Evolutionary conservation across 2,888 invertebrate species (phyloP).

Genomic region (Pyrrhia umbra): DNA sequence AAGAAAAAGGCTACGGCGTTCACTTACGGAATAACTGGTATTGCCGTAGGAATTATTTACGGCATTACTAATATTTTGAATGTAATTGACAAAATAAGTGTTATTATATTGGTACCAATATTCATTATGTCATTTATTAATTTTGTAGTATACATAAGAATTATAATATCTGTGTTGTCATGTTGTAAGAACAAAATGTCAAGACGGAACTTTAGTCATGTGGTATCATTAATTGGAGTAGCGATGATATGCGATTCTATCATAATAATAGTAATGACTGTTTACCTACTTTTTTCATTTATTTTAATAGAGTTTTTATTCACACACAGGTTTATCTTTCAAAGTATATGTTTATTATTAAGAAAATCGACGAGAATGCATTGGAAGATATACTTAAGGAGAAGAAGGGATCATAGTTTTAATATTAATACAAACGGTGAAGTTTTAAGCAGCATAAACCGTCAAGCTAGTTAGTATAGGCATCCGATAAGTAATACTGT

Average conservation of each 20-base stretch:
- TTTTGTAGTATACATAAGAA: constrained; percentile 39
- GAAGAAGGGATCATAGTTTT: neutral
- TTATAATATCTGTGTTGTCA: constrained; percentile 38
- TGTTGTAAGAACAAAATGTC: constrained; percentile 41
- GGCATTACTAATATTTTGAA: neutral
- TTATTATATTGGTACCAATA: neutral
- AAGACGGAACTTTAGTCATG: constrained; percentile 30
- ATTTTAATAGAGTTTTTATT: constrained; percentile 5
- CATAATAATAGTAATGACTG: constrained; percentile 18
- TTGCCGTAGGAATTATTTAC: constrained; percentile 4
- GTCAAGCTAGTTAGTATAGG: too few relatives aligned
- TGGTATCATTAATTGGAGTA: constrained; percentile 44
- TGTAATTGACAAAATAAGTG: neutral
- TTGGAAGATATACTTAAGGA: constrained; percentile 27
- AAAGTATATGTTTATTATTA: constrained; percentile 39
- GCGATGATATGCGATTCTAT: constrained; percentile 44
- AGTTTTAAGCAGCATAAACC: too few relatives aligned
- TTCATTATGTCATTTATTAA: constrained; percentile 11
- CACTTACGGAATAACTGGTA: constrained; percentile 3
- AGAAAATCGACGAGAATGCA: constrained; percentile 43
- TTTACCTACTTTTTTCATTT: neutral
- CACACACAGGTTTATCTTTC: constrained; percentile 35
- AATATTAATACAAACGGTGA: neutral
- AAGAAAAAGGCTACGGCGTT: constrained; percentile 43
- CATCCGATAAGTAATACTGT: too few relatives aligned